Evolutionary conservation across 2,797 vertebrate genomes (phyloP), one percentile per base, ranked within the genome.

Genomic region (Molossus alvarezi): DNA sequence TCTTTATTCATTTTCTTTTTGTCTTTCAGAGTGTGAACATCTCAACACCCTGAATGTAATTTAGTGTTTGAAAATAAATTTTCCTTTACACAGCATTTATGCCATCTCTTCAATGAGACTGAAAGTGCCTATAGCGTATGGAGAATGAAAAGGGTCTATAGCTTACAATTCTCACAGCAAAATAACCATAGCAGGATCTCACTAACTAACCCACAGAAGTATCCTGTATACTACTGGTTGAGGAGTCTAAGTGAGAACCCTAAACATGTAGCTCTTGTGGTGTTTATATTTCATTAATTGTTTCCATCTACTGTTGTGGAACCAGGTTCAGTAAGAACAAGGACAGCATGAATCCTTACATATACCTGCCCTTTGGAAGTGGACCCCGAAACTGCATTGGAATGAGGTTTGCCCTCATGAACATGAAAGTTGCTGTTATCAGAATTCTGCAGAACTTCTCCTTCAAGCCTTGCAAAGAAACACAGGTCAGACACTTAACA

Each of bases 301-400:
- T 65, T 75, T 85, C 81, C 6, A 51, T 65, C 13, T 79, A 72
- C 25, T 48, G 1, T 45, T 67, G 27, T 80, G 37, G 0, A 20
- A n/a, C 18, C 96, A 98, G 98, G 92, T 99, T 99, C 98, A 99
- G 98, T 88, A 99, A 99, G 95, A 99, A 99, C 97, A 99, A 98
- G 83, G 98, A 98, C 4, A 75, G 83, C 82, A 96, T 99, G 0
- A 98, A 99, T 76, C 99, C 98, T 0, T 99, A 99, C 21, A 53
- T 91, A 0, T 99, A 98, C 87, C 92, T 99, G 85, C 99, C 99
- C 33, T 99, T 99, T 58, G 99, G 99, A 94, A 97, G 97, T 1
- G 99, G 99, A 0, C 99, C 99, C 86, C 98, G 99, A 88, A 99
- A 99, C 97, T 99, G 99, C 96, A 97, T 99, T 0, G 99, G 99